A percentile compares a stretch with the other conserved stretches of the same genome.
Evolutionary conservation across 2,113 vertebrate genomes (phyloP).

Genomic region (Rousettus leschenaultii): DNA sequence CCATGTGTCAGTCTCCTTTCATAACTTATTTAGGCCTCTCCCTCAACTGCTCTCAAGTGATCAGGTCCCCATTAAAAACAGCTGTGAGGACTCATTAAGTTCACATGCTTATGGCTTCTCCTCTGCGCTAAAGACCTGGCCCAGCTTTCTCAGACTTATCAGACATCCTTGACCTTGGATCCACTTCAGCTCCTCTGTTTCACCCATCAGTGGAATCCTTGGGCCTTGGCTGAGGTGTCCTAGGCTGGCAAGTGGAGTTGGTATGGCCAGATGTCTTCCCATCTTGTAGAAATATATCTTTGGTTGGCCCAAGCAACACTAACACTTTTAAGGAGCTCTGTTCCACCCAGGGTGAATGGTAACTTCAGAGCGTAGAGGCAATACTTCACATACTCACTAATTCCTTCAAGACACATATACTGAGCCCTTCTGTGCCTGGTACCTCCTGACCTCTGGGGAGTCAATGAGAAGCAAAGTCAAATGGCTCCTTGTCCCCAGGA

Average conservation of each 20-base stretch:
- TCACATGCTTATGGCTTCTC: slow-evolving; percentile 6
- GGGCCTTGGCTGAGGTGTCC: background rate
- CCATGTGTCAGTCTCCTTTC: slow-evolving; percentile 55
- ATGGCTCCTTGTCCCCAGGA: background rate
- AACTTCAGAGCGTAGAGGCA: background rate
- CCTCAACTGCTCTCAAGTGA: background rate
- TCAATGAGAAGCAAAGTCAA: background rate
- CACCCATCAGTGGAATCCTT: background rate
- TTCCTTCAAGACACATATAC: background rate
- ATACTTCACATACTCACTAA: background rate
- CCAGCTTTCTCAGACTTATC: background rate
- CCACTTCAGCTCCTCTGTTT: background rate
- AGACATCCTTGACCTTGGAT: background rate
- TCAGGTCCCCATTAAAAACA: slow-evolving; percentile 52
- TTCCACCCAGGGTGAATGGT: background rate
- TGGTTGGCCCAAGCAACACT: background rate
- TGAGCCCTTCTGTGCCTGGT: background rate
- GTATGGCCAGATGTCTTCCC: background rate
- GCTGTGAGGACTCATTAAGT: slow-evolving; percentile 18
- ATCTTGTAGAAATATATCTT: background rate
- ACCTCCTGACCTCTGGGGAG: background rate
- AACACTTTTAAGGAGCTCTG: background rate
- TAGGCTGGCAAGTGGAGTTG: background rate
- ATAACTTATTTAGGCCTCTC: slow-evolving; percentile 55
- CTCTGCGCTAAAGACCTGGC: background rate